phyloP scores from a whole-genome alignment of 2,113 vertebrate genomes.

The Campylomormyrus numenius region DNA sequence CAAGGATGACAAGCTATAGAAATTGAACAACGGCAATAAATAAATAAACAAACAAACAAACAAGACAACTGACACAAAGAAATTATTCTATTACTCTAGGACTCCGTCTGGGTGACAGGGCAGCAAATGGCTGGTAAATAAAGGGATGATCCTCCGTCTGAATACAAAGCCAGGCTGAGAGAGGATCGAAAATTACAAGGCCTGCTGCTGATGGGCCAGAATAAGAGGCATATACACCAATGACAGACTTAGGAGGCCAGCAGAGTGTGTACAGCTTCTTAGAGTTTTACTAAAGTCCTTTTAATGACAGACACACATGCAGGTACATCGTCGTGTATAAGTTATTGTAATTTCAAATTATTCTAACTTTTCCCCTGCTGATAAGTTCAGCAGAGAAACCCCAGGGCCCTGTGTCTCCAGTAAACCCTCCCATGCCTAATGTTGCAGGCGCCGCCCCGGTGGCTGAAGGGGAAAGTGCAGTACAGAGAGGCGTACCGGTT shows the following conservation, averaged over 20 bases:
- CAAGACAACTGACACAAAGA: background rate
- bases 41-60: conserved; percentile 7
- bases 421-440: conserved; percentile 16
- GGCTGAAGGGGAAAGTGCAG: conserved; percentile 27
- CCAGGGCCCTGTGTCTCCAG: conserved; percentile 43
- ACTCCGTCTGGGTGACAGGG: background rate
- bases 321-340: background rate
- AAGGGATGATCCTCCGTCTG: background rate
- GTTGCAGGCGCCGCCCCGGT: conserved; percentile 29
- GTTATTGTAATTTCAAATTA: background rate
- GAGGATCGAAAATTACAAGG: background rate
- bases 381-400: conserved; percentile 42
- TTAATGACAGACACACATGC: background rate
- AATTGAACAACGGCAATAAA: background rate
- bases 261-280: background rate
- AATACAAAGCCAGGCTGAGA: background rate
- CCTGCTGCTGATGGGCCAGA: background rate
- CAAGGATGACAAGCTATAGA: background rate
- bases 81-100: conserved; percentile 4
- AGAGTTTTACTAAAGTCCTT: background rate
- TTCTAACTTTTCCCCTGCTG: conserved; percentile 49
- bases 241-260: background rate
- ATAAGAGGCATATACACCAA: background rate
- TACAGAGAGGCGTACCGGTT: conserved; percentile 44
- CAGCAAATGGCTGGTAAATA: background rate